Evolutionary conservation across 2,113 vertebrate genomes (phyloP).

Genomic region (Pseudopipra pipra): DNA sequence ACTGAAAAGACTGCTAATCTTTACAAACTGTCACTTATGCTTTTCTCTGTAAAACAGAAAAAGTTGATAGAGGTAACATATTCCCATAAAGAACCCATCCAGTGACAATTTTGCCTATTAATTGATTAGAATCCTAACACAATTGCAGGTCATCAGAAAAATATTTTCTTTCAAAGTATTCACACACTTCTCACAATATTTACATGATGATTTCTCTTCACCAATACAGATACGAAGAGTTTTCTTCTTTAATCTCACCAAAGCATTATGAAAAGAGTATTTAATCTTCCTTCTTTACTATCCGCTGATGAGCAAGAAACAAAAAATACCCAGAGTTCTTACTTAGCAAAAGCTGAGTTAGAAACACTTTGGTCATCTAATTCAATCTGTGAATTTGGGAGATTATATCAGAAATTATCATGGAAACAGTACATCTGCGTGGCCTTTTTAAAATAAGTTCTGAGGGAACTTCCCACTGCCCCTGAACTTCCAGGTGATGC

Average conservation of each 20-base stretch:
- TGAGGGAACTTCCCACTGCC: not conserved
- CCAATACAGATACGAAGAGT: not conserved
- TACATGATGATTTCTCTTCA: not conserved
- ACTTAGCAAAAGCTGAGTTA: not conserved
- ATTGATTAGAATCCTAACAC: not conserved
- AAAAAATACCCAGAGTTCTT: not conserved
- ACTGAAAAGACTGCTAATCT: not conserved
- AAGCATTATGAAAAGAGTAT: not conserved
- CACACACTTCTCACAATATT: not conserved
- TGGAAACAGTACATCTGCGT: not conserved
- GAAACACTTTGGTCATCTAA: not conserved
- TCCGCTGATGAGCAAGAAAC: not conserved
- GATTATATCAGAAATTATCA: not conserved
- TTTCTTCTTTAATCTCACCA: not conserved
- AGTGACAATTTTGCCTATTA: not conserved
- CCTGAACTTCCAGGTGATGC: not conserved
- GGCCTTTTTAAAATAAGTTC: not conserved
- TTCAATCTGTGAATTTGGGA: not conserved
- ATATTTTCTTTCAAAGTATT: not conserved
- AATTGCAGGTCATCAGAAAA: not conserved
- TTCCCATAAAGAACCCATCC: not conserved
- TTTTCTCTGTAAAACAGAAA: not conserved
- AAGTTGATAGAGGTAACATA: not conserved
- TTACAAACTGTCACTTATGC: not conserved
- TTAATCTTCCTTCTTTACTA: not conserved